phyloP scores from a whole-genome alignment of 2,797 vertebrate species.

The Notolabrus celidotus region DNA sequence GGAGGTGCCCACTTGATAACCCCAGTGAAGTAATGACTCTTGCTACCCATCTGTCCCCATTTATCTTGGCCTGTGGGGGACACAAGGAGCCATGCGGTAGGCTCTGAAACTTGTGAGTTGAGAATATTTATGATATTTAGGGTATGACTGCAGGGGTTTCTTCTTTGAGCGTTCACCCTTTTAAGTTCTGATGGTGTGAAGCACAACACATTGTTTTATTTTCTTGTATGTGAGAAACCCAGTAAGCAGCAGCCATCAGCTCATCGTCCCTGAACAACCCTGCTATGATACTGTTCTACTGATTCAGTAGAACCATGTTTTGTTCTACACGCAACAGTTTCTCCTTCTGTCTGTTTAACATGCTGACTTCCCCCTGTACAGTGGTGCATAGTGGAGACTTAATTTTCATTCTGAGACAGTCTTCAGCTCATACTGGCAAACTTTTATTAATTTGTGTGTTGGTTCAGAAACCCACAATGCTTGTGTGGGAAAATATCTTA shows the following conservation, averaged over 20 bases:
- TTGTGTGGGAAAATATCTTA: slow-evolving; percentile 8
- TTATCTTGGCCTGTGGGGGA: too few relatives aligned
- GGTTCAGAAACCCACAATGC: neutral
- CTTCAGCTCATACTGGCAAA: neutral
- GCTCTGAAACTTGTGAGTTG: too few relatives aligned
- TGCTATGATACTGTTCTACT: neutral
- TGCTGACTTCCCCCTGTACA: slow-evolving; percentile 11
- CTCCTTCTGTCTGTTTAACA: slow-evolving; percentile 11
- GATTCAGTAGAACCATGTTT: neutral
- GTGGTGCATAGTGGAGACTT: neutral
- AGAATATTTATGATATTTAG: too few relatives aligned
- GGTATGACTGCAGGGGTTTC: too few relatives aligned
- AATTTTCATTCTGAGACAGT: neutral
- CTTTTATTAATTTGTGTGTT: neutral
- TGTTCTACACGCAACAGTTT: slow-evolving; percentile 30
- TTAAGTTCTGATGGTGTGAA: too few relatives aligned
- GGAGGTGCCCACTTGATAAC: too few relatives aligned
- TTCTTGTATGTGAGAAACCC: neutral
- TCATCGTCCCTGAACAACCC: slow-evolving; percentile 23
- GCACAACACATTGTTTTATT: too few relatives aligned
- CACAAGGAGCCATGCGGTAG: too few relatives aligned
- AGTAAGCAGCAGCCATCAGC: slow-evolving; percentile 17
- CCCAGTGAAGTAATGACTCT: too few relatives aligned
- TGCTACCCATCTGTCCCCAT: too few relatives aligned
- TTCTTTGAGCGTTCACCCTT: too few relatives aligned